phyloP scores from a whole-genome alignment of 2,797 vertebrate species.

The Lepus townsendii region DNA sequence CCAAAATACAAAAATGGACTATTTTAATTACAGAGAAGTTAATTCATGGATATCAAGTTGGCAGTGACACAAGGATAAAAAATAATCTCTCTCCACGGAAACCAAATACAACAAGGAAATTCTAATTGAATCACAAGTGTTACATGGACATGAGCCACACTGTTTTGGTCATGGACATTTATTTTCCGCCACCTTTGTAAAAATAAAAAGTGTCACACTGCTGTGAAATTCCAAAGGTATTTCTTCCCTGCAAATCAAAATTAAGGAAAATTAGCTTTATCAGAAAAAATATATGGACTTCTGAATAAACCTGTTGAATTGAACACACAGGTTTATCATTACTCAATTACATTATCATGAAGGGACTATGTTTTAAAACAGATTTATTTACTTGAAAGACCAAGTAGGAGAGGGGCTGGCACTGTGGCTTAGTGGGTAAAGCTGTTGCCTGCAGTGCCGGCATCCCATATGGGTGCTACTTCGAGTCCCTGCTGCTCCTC shows the following conservation, averaged over 20 bases:
- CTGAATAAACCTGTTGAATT: not conserved
- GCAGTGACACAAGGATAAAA: conserved; percentile 79
- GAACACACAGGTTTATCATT: conserved; percentile 37
- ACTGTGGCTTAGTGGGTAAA: no score
- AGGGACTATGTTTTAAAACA: no score
- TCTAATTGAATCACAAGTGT: conserved; percentile 69
- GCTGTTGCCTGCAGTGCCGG: no score
- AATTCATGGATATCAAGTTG: conserved; percentile 76
- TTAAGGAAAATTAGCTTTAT: conserved; percentile 54
- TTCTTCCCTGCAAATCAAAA: conserved; percentile 62
- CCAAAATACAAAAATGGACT: conserved; percentile 77
- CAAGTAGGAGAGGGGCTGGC: no score
- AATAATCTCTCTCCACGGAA: conserved; percentile 80
- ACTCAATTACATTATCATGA: not conserved
- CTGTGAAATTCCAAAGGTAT: conserved; percentile 42
- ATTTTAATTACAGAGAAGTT: conserved; percentile 83
- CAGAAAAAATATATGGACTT: conserved; percentile 31
- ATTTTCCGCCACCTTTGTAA: conserved; percentile 66
- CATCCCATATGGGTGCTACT: no score
- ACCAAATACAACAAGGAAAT: conserved; percentile 82
- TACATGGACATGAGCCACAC: conserved; percentile 51
- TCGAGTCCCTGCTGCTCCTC: no score
- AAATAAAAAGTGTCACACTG: conserved; percentile 68
- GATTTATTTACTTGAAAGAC: no score
- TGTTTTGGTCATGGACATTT: conserved; percentile 58